Conservation (phyloP, 2,888 invertebrate species). For the Oxystoma pomonae region DNA sequence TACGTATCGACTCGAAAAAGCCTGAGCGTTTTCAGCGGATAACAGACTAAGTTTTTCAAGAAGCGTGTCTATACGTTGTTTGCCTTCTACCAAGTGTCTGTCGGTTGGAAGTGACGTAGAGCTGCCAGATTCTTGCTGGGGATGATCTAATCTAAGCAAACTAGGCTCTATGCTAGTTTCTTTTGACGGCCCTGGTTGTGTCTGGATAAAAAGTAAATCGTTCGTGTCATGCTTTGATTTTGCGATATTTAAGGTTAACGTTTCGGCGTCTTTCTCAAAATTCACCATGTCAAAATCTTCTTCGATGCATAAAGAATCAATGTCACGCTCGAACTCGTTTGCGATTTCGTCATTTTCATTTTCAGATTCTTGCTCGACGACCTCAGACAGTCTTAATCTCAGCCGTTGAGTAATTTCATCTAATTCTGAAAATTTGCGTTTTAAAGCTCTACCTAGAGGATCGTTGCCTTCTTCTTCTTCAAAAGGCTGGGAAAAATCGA, state of each 20-base stretch:
- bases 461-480: background rate
- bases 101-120: slow-evolving; percentile 6
- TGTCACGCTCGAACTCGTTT: slow-evolving; percentile 57
- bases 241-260: slow-evolving; percentile 15
- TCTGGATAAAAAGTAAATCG: slow-evolving; percentile 1
- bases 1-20: slow-evolving; percentile 38
- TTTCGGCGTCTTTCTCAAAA: slow-evolving; percentile 35
- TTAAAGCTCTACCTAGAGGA: slow-evolving; percentile 43
- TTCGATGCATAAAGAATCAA: slow-evolving; percentile 49
- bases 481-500: too few species aligned
- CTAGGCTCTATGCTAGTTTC: background rate
- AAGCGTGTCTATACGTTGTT: slow-evolving; percentile 42
- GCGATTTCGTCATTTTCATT: slow-evolving; percentile 47
- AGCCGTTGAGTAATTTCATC: slow-evolving; percentile 61
- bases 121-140: too few species aligned
- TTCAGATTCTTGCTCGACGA: slow-evolving; percentile 53
- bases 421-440: slow-evolving; percentile 59
- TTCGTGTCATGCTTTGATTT: background rate
- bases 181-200: slow-evolving; percentile 4
- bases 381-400: slow-evolving; percentile 53
- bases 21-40: slow-evolving; percentile 24
- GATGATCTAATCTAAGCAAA: too few species aligned
- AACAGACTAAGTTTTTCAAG: slow-evolving; percentile 41
- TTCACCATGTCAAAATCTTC: slow-evolving; percentile 44
- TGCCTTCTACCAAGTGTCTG: slow-evolving; percentile 28